Evolutionary conservation across 1,140 invertebrate species (phyloP), one percentile per base, ranked within the genome.

Genomic region (Drosophila serrata): DNA sequence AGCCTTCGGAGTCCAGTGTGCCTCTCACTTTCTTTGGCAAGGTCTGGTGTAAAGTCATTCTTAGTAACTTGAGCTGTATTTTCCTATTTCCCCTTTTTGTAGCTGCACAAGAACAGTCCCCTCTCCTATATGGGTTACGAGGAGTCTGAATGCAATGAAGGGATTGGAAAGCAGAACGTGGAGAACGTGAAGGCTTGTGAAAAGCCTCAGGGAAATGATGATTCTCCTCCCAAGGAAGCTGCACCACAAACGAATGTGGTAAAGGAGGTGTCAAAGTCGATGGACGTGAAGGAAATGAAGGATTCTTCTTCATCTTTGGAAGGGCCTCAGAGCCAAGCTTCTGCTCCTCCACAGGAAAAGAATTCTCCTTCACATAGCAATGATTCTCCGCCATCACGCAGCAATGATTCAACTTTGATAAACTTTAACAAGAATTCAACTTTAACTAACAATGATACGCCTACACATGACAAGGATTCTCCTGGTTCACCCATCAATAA

Each of bases 41-140:
- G 51, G 49, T 53, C 8, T 15, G 31, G 1, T 37, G 6, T 24
- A 7, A 13, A 33, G 6, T 17, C 3, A n/a, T n/a, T n/a, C n/a
- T n/a, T n/a, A n/a, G n/a, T 53, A 53, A 22, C 4, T 5, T 6
- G 4, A 4, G 2, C 13, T 35, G 6, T 27, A 15, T 45, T 15
- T 24, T 15, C n/a, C n/a, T n/a, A n/a, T n/a, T n/a, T n/a, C 11
- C 17, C 1, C 2, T 13, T 43, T 43, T 1, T 49, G 1, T 11
- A 53, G 49, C 49, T 53, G 12, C 49, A 35, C 31, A 17, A 35
- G 11, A 53, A 53, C 12, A 19, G 31, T 15, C 49, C 49, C 31
- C 13, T 53, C 2, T 3, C 12, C 12, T 33, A 51, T 19, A 19
- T 6, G 1, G 48, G 43, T 15, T 1, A 4, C 13, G 22, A 46